Evolutionary conservation across 1,140 invertebrate species (phyloP), one percentile per base, ranked within the genome.

Genomic region (Dendroctonus valens): DNA sequence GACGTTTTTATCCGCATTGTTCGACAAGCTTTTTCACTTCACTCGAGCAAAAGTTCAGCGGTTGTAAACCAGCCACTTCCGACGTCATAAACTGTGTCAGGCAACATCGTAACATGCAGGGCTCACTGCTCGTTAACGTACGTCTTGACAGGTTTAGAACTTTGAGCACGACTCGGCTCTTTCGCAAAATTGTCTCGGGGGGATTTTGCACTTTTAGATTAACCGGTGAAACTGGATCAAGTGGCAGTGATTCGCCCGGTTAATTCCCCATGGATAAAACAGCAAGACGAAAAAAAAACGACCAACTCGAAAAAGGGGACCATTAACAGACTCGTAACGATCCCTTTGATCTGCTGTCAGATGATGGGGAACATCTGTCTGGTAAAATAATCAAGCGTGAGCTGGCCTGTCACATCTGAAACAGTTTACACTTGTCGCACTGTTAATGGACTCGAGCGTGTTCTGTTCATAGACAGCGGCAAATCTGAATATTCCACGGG

Each of bases 351-450:
- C 9, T 39, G 52, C 42, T 38, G 41, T 44, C 7, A 48, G 39
- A 12, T 59, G 57, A 59, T 59, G 41, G 49, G 41, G 41, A 59
- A 59, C 57, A 59, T 59, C 57, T 59, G 57, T 38, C 44, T 40
- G 57, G 49, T 26, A 59, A 59, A 59, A 59, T 48, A 48, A 48
- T 59, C 57, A 49, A 49, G 50, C 11, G n/a, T 51, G 50, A 12
- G 15, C 41, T 6, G 44, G 8, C 42, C 57, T 59, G 57, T 59
- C 57, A 44, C 57, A 46, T 46, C 57, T 48, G n/a, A 59, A 59
- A 59, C 57, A 49, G 57, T 59, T 59, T 59, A 59, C 57, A 59
- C 57, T 59, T 59, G 57, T 59, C 57, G 41, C 14, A 40, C 41
- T 59, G 57, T 59, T 59, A 59, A 59, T 59, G 41, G 57, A 59